Evolutionary conservation across 2,888 invertebrate genomes (phyloP), one percentile per base, ranked within the genome.

Genomic region (Actias luna): DNA sequence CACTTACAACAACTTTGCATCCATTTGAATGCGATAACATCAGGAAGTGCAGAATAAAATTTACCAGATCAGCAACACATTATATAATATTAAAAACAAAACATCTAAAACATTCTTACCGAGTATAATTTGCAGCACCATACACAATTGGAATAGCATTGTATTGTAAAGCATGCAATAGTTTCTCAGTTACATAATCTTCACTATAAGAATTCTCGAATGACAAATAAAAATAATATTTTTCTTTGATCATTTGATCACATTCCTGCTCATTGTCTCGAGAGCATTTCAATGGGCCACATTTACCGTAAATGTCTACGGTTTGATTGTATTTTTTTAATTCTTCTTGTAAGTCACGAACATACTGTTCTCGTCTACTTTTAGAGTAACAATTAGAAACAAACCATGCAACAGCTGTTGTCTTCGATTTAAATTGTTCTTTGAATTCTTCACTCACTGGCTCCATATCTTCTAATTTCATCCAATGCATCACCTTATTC

Each of bases 141-240:
- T 93, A 94, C 10, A 95, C 95, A 22, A 95, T 92, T 0, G 95
- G 95, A 5, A 95, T 83, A 18, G 94, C 89, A 72, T 93, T 88
- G 79, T 94, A 92, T 70, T 93, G 88, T 52, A 93, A 74, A 10
- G 91, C 82, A 35, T 73, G 76, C 22, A 83, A 63, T 10, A 85
- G 63, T 65, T 85, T 84, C 63, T 85, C 84, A 0, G 87, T 87
- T 3, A 82, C 83, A 62, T 87, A 88, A 68, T 87, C 82, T 64
- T 81, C 74, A 61, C 75, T 68, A 50, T 79, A 76, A 8, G 80
- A 78, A 64, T 86, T 84, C 63, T 87, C 87, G 64, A 84, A 82
- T 0, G 85, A 74, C 22, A 87, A 69, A 65, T 86, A 88, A 66
- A 87, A 87, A 63, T 76, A 82, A 62, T 87, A 87, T 35, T 78